Base-by-base conservation (phyloP, 2,888 invertebrate species). In the Mechanitis messenoides region DNA sequence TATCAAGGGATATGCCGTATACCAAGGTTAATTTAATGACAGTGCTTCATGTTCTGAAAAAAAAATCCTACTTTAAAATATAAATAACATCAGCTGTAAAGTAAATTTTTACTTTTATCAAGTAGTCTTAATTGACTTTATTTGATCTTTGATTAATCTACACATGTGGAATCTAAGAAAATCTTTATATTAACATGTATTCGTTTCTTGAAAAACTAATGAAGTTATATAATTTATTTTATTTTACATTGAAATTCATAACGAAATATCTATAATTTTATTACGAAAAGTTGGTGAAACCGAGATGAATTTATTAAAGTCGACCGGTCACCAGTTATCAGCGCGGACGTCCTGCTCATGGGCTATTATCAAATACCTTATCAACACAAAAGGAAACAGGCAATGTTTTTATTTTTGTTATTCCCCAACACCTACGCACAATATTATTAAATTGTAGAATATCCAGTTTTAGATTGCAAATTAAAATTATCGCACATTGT, bases 331-430 rank as follows among this genome's bases (percentile, higher is more conserved):
- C 58, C 79, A 77, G 63, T 75, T 88, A 89, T 89, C 89, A 68
- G 61, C 72, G 72, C 85, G 89, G 89, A 90, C 80, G 74, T 90
- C 89, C 89, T 87, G 88, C 70, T 66, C 64, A 69, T 60, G 56
- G 62, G 64, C 71, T 77, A 78, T 82, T 84, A 74, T 68, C 72
- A 64, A 56, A 38, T 65, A 60, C 67, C 68, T 83, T 88, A 88
- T 88, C 88, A 70, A 53, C n/a, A 12, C 42, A 66, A 79, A 77
- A 85, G 89, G 89, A 89, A 88, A 80, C 89, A 86, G 87, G 72
- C 83, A 70, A 72, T 81, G 79, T 84, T 86, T 82, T 83, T 87
- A 84, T 85, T 84, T 82, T 74, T 81, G 75, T 80, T 78, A 79
- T 78, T 76, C 77, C 74, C 72, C 74, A 71, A 64, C 72, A 72